A percentile compares a stretch with the other conserved stretches of the same genome.
Evolutionary conservation across 2,113 vertebrate species (phyloP).

Genomic region (Sturnus vulgaris): DNA sequence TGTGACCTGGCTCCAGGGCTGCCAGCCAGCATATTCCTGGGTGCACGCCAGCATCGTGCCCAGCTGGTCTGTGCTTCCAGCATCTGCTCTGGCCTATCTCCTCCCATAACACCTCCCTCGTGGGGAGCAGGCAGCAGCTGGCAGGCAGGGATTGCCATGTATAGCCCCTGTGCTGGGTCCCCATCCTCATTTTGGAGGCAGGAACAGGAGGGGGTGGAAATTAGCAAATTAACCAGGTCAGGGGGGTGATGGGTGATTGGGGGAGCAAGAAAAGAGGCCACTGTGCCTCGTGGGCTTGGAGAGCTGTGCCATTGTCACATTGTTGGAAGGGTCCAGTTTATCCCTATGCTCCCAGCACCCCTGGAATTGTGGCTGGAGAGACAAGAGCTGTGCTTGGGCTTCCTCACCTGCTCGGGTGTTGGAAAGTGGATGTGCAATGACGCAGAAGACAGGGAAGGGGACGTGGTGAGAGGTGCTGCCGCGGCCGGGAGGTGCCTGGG

Average conservation of each 20-base stretch:
- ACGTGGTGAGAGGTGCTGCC: not conserved
- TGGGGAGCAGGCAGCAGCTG: not conserved
- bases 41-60: accelerated
- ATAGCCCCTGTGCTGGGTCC: not conserved
- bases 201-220: not conserved
- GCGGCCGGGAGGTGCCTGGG: not conserved
- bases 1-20: not conserved
- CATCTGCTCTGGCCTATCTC: not conserved
- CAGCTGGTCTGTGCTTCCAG: not conserved
- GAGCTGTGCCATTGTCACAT: not conserved
- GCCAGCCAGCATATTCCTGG: not conserved
- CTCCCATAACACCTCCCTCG: not conserved
- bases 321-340: not conserved
- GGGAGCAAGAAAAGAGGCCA: not conserved
- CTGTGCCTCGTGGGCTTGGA: accelerated
- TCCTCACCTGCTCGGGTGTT: not conserved
- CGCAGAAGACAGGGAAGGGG: not conserved
- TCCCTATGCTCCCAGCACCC: not conserved
- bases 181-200: not conserved
- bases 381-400: not conserved
- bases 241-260: not conserved
- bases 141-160: not conserved
- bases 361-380: not conserved
- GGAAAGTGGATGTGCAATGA: accelerated
- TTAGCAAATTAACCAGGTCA: not conserved